A percentile compares a stretch with the other conserved stretches of the same genome.
phyloP scores from a whole-genome alignment of 1,140 invertebrate genomes.

The Euglossa dilemma region DNA sequence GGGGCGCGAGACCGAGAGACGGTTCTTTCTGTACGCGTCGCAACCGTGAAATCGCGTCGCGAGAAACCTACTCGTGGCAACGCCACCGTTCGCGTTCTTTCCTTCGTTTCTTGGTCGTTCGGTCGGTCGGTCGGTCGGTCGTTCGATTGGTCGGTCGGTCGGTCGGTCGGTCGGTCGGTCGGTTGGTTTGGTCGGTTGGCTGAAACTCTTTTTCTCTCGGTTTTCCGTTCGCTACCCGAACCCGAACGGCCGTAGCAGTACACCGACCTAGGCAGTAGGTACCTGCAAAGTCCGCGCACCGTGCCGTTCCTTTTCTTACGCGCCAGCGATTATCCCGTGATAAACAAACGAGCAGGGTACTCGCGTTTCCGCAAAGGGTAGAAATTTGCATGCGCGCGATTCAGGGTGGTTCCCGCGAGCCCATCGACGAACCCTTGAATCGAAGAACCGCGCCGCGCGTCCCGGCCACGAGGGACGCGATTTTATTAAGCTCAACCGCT shows the following conservation, averaged over 20 bases:
- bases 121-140: too few species aligned
- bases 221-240: neutral
- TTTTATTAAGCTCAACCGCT: slow-evolving; percentile 33
- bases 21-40: neutral
- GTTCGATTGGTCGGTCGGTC: neutral
- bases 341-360: neutral
- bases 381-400: neutral
- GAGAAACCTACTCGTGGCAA: neutral
- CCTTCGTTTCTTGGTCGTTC: neutral
- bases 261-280: neutral
- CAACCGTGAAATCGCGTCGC: neutral
- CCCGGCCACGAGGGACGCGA: neutral
- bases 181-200: neutral
- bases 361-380: neutral
- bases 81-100: neutral
- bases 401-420: neutral
- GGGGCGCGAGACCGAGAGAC: too few species aligned
- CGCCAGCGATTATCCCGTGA: neutral
- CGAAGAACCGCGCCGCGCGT: neutral
- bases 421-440: slow-evolving; percentile 34
- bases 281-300: neutral
- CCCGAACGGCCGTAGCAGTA: too few species aligned
- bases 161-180: too few species aligned
- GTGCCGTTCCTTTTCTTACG: neutral
- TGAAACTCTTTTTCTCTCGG: neutral